These are phyloP conservation scores for Penaeus indicus DNA, from an alignment of 1,140 invertebrate genomes.

Conservation along the genomic window DNA sequence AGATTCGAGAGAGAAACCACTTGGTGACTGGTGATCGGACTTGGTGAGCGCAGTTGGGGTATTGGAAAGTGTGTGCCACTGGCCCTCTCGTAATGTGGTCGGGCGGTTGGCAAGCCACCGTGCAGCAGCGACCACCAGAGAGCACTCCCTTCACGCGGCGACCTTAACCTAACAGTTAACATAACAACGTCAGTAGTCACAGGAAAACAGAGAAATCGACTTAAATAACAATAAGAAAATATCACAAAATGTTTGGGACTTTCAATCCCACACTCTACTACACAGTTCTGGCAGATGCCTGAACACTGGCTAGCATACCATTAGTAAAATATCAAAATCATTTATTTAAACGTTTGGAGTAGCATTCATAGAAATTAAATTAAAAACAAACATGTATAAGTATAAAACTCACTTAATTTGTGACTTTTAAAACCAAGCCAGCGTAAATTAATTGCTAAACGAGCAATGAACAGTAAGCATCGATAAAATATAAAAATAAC, in stretches of 20 bases:
- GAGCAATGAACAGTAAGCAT: constrained; percentile 59
- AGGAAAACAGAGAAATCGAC: constrained; percentile 67
- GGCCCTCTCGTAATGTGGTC: not conserved
- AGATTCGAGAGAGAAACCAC: too few relatives aligned
- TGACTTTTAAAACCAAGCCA: constrained; percentile 66
- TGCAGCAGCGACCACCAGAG: constrained; percentile 44
- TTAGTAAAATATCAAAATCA: constrained; percentile 66
- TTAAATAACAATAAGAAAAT: constrained; percentile 67
- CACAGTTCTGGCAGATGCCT: constrained; percentile 35
- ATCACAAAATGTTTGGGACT: constrained; percentile 67
- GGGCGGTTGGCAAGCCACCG: constrained; percentile 21
- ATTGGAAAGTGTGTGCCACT: constrained; percentile 19
- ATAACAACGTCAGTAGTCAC: constrained; percentile 67
- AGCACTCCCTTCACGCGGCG: constrained; percentile 48
- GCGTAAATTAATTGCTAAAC: constrained; percentile 61
- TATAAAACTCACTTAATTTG: constrained; percentile 66
- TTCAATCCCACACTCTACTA: constrained; percentile 61
- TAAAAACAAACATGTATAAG: constrained; percentile 63
- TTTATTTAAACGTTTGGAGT: constrained; percentile 62
- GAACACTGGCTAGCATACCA: constrained; percentile 58
- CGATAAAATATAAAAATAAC: constrained; percentile 66
- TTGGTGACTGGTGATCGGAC: not conserved
- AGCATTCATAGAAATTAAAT: constrained; percentile 64
- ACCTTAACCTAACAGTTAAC: constrained; percentile 66
- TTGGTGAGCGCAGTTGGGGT: not conserved